A percentile compares a stretch with the other conserved stretches of the same genome.
Evolutionary conservation across 1,140 invertebrate genomes (phyloP).

Genomic region (Lanistes nyassanus): DNA sequence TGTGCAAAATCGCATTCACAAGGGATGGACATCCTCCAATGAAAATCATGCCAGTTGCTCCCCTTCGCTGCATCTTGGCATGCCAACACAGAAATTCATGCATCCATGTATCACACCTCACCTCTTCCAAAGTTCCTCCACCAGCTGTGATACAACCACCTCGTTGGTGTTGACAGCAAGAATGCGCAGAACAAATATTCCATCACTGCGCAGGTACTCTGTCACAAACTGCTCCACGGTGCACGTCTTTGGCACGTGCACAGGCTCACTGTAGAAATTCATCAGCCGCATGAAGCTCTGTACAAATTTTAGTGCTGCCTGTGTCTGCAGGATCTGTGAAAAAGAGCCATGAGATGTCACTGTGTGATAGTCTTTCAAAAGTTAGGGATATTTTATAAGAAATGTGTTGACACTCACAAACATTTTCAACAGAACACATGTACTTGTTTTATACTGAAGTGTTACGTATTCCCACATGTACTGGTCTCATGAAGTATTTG

Average conservation of each 20-base stretch:
- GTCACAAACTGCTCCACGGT: constrained; percentile 31
- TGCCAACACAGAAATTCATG: too few species aligned
- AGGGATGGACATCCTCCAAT: too few species aligned
- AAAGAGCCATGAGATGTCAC: not conserved
- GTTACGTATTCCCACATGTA: too few species aligned
- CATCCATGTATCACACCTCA: not conserved
- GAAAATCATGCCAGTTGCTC: too few species aligned
- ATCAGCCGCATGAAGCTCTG: constrained; percentile 38
- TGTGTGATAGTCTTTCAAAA: not conserved
- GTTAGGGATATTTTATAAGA: too few species aligned
- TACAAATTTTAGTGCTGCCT: constrained; percentile 21
- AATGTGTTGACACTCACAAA: too few species aligned
- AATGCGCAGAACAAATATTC: constrained; percentile 44
- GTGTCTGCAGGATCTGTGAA: constrained; percentile 16
- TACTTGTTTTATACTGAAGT: too few species aligned
- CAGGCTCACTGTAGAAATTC: constrained; percentile 8
- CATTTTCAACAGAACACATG: too few species aligned
- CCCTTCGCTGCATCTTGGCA: too few species aligned
- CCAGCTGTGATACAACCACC: constrained; percentile 29
- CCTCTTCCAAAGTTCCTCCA: constrained; percentile 21
- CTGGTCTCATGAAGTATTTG: too few species aligned
- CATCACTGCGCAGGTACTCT: constrained; percentile 42
- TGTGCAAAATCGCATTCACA: too few species aligned
- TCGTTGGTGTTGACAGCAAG: constrained; percentile 44
- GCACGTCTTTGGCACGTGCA: constrained; percentile 8